phyloP scores from a whole-genome alignment of 2,113 vertebrate species.

The Steatornis caripensis region DNA sequence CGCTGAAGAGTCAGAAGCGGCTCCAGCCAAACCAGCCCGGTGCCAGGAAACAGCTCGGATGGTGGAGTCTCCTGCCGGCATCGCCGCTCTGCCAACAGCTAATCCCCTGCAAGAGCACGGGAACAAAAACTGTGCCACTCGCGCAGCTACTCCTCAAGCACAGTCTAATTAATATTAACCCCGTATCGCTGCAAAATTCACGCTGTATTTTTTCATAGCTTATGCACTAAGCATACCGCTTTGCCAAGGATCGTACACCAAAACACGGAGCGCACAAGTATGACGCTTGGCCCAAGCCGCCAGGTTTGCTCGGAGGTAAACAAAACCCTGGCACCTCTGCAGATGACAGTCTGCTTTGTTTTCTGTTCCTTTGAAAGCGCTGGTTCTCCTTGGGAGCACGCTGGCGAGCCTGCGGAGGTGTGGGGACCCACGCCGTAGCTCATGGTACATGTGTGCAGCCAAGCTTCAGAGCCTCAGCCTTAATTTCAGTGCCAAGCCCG shows the following conservation, averaged over 20 bases:
- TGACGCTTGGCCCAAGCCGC: background rate
- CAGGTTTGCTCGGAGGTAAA: background rate
- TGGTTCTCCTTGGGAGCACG: background rate
- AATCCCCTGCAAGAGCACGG: background rate
- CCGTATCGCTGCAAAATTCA: background rate
- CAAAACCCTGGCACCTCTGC: conserved; percentile 14
- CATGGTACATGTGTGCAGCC: background rate
- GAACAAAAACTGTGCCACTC: background rate
- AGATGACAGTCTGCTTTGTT: background rate
- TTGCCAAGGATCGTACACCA: background rate
- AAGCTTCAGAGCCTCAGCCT: background rate
- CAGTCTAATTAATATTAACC: background rate
- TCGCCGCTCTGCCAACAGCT: background rate
- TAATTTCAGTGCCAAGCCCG: background rate
- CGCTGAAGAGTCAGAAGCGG: background rate
- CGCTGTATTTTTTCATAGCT: background rate
- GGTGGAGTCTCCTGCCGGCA: conserved; percentile 27
- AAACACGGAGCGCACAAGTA: rapidly evolving
- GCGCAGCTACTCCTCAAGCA: background rate
- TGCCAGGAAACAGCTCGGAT: conserved; percentile 42
- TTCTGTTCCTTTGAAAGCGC: background rate
- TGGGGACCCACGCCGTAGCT: background rate
- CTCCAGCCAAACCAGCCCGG: background rate
- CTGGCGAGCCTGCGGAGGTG: background rate
- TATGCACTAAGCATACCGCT: rapidly evolving